These are phyloP conservation scores for Hippoglossus hippoglossus DNA, from an alignment of 2,797 vertebrate genomes.

Conservation along the genomic window DNA sequence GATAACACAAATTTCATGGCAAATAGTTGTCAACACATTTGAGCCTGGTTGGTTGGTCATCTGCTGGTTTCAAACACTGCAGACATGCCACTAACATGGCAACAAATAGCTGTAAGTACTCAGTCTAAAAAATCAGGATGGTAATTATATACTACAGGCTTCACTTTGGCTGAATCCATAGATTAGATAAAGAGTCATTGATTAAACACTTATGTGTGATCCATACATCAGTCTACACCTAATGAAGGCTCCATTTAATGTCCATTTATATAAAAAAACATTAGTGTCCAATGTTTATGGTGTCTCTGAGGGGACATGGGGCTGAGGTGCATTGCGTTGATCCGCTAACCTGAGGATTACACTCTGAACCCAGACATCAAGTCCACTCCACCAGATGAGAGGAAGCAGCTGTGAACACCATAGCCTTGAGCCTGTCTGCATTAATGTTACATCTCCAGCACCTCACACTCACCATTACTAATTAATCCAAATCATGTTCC, in stretches of 20 bases:
- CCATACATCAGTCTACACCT: background rate
- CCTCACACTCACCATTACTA: constrained; percentile 65
- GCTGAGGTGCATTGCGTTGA: background rate
- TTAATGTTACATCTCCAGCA: constrained; percentile 59
- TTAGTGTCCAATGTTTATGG: background rate
- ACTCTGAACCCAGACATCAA: constrained; percentile 13
- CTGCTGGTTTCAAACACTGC: too few species aligned
- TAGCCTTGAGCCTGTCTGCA: constrained; percentile 44
- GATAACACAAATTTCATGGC: too few species aligned
- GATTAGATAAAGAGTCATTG: constrained; percentile 1
- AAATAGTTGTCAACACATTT: too few species aligned
- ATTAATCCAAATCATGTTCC: constrained; percentile 74
- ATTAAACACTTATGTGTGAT: background rate
- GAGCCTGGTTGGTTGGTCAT: too few species aligned
- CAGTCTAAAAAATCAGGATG: background rate
- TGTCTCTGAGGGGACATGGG: constrained; percentile 10
- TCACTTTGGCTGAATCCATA: background rate
- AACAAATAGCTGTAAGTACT: too few species aligned
- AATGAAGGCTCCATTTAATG: constrained; percentile 4
- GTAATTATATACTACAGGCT: constrained; percentile 1
- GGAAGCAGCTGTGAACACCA: constrained; percentile 39
- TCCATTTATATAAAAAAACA: background rate
- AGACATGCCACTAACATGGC: too few species aligned
- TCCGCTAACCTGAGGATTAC: constrained; percentile 36
- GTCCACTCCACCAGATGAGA: constrained; percentile 34